Conservation (phyloP, 1,140 invertebrate species). For the Ceratina australensis region DNA sequence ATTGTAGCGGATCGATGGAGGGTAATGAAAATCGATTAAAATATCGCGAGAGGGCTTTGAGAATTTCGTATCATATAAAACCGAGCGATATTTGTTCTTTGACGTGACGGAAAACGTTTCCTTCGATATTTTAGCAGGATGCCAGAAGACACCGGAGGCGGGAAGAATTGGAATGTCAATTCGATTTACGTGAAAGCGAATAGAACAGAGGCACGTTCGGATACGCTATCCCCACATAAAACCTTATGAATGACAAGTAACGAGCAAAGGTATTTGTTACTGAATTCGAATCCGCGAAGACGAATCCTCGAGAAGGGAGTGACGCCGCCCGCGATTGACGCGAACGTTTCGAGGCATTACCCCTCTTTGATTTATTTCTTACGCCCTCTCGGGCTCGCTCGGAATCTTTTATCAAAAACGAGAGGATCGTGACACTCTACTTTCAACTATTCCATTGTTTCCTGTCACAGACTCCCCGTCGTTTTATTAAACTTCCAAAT, state of each 20-base stretch:
- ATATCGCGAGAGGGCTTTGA: not conserved
- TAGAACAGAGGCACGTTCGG: constrained; percentile 27
- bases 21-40: not conserved
- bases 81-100: not conserved
- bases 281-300: constrained; percentile 3
- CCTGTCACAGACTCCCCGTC: no score
- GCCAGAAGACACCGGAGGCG: not conserved
- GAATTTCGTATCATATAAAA: not conserved
- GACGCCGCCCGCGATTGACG: constrained; percentile 33
- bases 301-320: constrained; percentile 31
- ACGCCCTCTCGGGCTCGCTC: not conserved
- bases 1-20: no score
- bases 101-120: not conserved
- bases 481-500: no score
- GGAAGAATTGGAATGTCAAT: constrained; percentile 25
- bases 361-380: constrained; percentile 26
- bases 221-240: constrained; percentile 26
- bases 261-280: constrained; percentile 45
- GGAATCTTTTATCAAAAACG: constrained; percentile 1
- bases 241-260: constrained; percentile 49
- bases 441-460: not conserved
- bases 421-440: not conserved
- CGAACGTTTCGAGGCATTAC: constrained; percentile 21
- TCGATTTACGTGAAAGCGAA: constrained; percentile 36
- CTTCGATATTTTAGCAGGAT: not conserved